Evolutionary conservation across 2,113 vertebrate species (phyloP), one percentile per base, ranked within the genome.

Genomic region (Rhea americana): DNA sequence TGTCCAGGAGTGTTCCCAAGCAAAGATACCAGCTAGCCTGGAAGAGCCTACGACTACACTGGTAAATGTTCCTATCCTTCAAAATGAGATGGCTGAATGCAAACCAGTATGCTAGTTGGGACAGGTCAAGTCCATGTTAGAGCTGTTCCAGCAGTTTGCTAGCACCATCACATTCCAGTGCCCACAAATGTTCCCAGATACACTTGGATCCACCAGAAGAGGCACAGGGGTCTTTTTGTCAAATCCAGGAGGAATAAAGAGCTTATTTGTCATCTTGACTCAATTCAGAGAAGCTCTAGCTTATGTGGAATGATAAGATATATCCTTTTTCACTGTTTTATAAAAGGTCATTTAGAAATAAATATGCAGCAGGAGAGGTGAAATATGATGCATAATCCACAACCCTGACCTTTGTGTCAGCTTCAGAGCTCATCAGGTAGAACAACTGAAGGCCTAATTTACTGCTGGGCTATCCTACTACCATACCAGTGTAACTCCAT

Each of bases 401-500:
- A 89, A 82, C 50, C 30, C 79, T 77, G 84, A 89, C 81, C 67
- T 89, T 93, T 92, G 45, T 66, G 72, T 89, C 77, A 30, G 32
- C 70, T 77, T 90, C 1, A 4, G 53, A 84, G 62, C 87, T 94
- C 72, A 91, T 93, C 89, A 87, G 22, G 73, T 35, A 65, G 85
- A 93, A 50, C 26, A 89, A 18, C 66, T 90, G 78, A 35, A 3
- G 12, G 26, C 4, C 3, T 92, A 85, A 87, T 93, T 96, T 89
- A 94, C 59, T 91, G 84, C 82, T 32, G 35, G 61, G 20, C 17
- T 78, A 48, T 51, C 63, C 47, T 74, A 47, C 62, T 80, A 71
- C 55, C 85, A 39, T 80, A 76, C 48, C 85, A 92, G 85, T 96
- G 89, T 73, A 94, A 85, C 24, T 83, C 55, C 72, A 96, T 90